Base-by-base conservation (phyloP, 2,888 invertebrate species). In the Gasteruption jaculator region DNA sequence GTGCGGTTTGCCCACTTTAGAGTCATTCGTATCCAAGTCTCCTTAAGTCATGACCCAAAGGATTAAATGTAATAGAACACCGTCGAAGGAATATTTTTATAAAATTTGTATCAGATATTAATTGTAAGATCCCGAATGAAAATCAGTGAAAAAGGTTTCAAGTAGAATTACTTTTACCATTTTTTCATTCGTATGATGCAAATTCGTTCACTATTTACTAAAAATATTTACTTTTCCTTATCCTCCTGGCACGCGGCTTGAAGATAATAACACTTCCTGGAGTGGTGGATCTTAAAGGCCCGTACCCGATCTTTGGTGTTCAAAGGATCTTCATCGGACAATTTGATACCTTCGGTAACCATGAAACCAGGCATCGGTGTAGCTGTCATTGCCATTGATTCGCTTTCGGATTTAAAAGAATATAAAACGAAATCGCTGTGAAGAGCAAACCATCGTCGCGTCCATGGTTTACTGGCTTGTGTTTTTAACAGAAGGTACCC, bases 321-420 rank as follows among this genome's bases (percentile, higher is more conserved):
- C 4, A 70, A 54, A 1, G 65, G 65, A 57, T 70, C 70, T 11
- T 68, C 67, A 8, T 67, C 67, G 4, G 61, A 52, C 7, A 70
- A 46, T 35, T 61, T 48, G 8, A 45, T 52, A 31, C 67, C 71
- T 41, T 71, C 67, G 16, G 71, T 69, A 5, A 78, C 74, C 7
- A 68, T 61, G 52, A 76, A 77, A 20, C 80, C 80, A 5, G 79
- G 79, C 59, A 80, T 69, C 1, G 79, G 79, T n/a, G 78, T 74
- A 0, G 79, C 77, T 0, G 76, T 76, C 56, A 78, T 62, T 6
- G 80, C 79, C 59, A 70, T 63, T 2, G 65, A 68, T 50, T 78
- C 78, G 52, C 71, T 63, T 6, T 71, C 71, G n/a, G 71, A 65
- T 43, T 69, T 69, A 45, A 71, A 74, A 0, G 71, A 70, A 52